Evolutionary conservation across 1,140 invertebrate species (phyloP).

Genomic region (Drosophila jambulina): DNA sequence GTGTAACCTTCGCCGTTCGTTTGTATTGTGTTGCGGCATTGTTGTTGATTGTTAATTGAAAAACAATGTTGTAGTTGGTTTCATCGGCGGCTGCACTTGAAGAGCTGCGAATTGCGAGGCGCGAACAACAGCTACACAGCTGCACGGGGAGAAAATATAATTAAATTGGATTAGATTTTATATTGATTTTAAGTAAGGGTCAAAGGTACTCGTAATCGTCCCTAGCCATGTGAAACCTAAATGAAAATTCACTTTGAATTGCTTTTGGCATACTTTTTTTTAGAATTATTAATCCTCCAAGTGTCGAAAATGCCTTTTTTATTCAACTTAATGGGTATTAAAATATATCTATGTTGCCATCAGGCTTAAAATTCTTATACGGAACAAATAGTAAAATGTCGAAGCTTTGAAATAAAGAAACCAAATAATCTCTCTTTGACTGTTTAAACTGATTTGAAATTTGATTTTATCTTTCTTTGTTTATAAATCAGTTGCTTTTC

Average conservation of each 20-base stretch:
- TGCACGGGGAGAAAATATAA: constrained; percentile 10
- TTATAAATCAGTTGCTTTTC: neutral
- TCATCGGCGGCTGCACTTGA: constrained; percentile 66
- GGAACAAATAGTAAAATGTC: neutral
- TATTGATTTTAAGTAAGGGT: neutral
- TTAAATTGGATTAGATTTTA: constrained; percentile 3
- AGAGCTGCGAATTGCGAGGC: constrained; percentile 69
- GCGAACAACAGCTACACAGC: constrained; percentile 42
- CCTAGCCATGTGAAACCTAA: neutral
- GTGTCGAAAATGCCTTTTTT: neutral
- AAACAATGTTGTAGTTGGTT: constrained; percentile 77
- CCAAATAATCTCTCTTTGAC: neutral
- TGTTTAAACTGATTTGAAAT: neutral
- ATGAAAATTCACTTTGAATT: neutral
- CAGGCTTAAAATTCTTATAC: neutral
- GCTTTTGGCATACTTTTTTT: neutral
- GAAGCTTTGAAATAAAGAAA: fast-evolving
- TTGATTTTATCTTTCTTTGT: no score
- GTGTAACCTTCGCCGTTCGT: constrained; percentile 66
- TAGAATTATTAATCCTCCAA: no score
- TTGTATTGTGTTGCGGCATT: constrained; percentile 67
- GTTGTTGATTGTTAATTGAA: constrained; percentile 83
- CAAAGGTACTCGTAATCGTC: neutral
- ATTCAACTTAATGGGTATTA: neutral
- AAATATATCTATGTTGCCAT: no score